A percentile compares a stretch with the other conserved stretches of the same genome.
Conservation (phyloP, 2,797 vertebrate species). For the Anguilla obscura region DNA sequence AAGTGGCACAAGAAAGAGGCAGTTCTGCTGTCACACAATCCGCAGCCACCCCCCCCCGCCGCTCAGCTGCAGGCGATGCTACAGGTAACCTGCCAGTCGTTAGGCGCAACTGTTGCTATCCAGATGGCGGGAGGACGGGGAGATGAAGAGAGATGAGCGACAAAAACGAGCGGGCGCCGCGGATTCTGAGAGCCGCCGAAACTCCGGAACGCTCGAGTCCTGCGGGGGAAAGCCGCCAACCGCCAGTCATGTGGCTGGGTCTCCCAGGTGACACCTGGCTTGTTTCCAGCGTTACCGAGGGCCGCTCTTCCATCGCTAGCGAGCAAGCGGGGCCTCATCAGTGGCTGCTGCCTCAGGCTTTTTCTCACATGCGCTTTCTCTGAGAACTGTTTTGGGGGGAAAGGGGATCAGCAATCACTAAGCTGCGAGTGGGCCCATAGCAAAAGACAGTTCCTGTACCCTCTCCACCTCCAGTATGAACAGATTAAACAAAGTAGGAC, state of each 20-base stretch:
- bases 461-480: not conserved
- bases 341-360: constrained; percentile 1
- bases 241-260: not conserved
- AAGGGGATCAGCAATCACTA: constrained; percentile 56
- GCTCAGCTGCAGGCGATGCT: constrained; percentile 61
- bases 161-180: not conserved
- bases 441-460: constrained; percentile 13
- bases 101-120: constrained; percentile 65
- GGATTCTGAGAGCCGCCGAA: constrained; percentile 12
- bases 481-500: constrained; percentile 1
- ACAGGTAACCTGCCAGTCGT: constrained; percentile 69
- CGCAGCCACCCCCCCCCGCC: constrained; percentile 2
- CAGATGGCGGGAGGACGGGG: constrained; percentile 65
- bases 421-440: not conserved
- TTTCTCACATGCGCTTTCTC: not conserved
- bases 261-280: constrained; percentile 11
- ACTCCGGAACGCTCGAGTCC: constrained; percentile 4
- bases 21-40: not conserved
- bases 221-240: constrained; percentile 6
- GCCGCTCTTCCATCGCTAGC: constrained; percentile 15
- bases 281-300: not conserved
- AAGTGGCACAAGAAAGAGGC: not conserved
- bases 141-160: constrained; percentile 52
- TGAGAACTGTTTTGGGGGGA: constrained; percentile 56
- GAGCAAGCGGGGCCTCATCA: constrained; percentile 8